Base-by-base conservation (phyloP, 23 tunicate genomes). In the Corella eumyota region DNA sequence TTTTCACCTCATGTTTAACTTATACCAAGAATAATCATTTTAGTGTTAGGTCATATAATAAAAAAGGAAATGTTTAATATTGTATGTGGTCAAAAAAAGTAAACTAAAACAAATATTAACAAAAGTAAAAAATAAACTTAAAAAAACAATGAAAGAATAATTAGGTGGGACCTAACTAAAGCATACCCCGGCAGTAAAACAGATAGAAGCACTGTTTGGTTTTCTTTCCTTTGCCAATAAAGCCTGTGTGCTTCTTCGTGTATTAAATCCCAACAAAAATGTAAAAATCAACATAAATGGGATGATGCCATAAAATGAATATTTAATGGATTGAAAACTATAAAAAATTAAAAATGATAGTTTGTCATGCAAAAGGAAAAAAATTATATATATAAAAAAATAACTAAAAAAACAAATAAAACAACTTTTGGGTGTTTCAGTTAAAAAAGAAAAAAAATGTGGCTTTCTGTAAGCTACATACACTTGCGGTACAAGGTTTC, bases 401-500 rank as follows among this genome's bases (percentile, higher is more conserved):
- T 38, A 5, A 37, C 25, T 30, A 31, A 60, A 60, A 32, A 31
- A 34, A 7, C 34, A 30, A 3, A 60, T n/a, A 32, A 2, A 20
- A 33, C 3, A 27, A 6, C 11, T 24, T 30, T 6, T 6, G 13
- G 21, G 5, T 6, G 21, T 6, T 6, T 51, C 5, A 11, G 21
- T 7, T 11, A 51, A 7, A 51, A 7, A 7, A 51, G 11, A 19
- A 6, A 11, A 51, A 51, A 51, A 25, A 51, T 6, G 13, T 9
- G 48, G 48, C 48, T 40, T 40, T 15, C 20, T 51, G 5, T 37
- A 25, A 32, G 22, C 17, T 20, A 52, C 82, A 66, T 63, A 79
- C 76, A 88, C 96, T 78, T 88, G 62, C 4, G 96, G 96, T 1
- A 88, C 88, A 48, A 88, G 61, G 72, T 88, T 88, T 33, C 96